Conservation (phyloP, 1,140 invertebrate genomes). For the Panulirus ornatus region DNA sequence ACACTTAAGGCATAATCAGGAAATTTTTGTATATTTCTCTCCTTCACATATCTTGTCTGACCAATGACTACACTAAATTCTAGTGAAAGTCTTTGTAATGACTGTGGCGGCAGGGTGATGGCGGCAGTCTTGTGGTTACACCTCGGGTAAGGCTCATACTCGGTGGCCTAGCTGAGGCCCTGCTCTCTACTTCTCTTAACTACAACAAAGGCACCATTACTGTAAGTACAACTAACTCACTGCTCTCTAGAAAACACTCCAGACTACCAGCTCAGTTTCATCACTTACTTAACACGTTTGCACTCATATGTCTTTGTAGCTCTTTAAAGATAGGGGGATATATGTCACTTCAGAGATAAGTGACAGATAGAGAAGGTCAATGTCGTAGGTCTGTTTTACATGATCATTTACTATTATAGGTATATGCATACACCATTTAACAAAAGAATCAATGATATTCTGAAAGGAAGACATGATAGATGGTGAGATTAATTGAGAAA, state of each 20-base stretch:
- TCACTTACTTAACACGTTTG: neutral
- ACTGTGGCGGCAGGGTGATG: constrained; percentile 64
- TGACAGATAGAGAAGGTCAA: too few species aligned
- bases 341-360: too few species aligned
- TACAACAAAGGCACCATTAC: constrained; percentile 74
- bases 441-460: too few species aligned
- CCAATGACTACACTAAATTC: neutral
- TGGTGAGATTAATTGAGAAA: too few species aligned
- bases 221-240: constrained; percentile 73
- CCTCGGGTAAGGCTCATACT: constrained; percentile 74
- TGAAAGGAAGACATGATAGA: too few species aligned
- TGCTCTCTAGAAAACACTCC: constrained; percentile 55
- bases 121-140: constrained; percentile 72
- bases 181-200: constrained; percentile 72
- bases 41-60: neutral
- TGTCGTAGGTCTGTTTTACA: too few species aligned
- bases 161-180: constrained; percentile 68
- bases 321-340: too few species aligned
- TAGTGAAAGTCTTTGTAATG: neutral
- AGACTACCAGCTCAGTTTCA: constrained; percentile 22
- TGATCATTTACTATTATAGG: too few species aligned
- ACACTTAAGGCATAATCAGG: neutral
- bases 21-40: too few species aligned
- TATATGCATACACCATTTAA: too few species aligned
- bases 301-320: neutral